phyloP scores from a whole-genome alignment of 1,140 invertebrate genomes.

The Bradynema listronoti region DNA sequence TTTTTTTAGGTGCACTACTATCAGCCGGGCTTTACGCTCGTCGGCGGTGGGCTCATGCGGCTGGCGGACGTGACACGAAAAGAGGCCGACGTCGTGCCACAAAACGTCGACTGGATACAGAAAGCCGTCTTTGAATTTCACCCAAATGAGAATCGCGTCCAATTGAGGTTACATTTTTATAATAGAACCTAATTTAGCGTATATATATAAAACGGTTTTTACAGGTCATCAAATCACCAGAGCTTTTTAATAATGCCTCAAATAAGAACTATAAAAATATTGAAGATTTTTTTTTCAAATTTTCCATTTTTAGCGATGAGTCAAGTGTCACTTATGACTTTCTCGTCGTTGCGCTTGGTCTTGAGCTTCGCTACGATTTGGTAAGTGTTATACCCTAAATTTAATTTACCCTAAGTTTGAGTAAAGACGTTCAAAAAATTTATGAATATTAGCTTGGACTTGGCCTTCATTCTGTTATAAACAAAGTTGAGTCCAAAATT shows the following conservation, averaged over 20 bases:
- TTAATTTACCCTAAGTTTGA: too few species aligned
- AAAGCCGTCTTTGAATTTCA: conserved; percentile 14
- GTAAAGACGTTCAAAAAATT: too few species aligned
- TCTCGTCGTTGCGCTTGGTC: conserved; percentile 64
- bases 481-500: too few species aligned
- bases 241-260: not conserved
- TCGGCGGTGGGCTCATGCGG: conserved; percentile 78
- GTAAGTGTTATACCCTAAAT: conserved; percentile 64
- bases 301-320: conserved; percentile 71
- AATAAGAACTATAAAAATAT: not conserved
- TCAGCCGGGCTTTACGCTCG: conserved; percentile 85
- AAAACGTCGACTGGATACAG: conserved; percentile 11
- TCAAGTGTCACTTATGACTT: conserved; percentile 72
- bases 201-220: too few species aligned
- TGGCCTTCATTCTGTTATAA: too few species aligned
- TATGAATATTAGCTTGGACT: too few species aligned
- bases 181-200: not conserved
- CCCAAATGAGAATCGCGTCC: conserved; percentile 20
- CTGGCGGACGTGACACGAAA: conserved; percentile 67
- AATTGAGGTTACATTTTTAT: conserved; percentile 16
- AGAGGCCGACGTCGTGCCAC: conserved; percentile 57
- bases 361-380: conserved; percentile 74
- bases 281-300: conserved; percentile 59
- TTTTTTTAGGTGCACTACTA: conserved; percentile 81
- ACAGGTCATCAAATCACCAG: too few species aligned